A percentile compares a stretch with the other conserved stretches of the same genome.
These are phyloP conservation scores for Chromoteleia sp. DNA, from an alignment of 2,888 invertebrate species.

Conservation along the genomic window DNA sequence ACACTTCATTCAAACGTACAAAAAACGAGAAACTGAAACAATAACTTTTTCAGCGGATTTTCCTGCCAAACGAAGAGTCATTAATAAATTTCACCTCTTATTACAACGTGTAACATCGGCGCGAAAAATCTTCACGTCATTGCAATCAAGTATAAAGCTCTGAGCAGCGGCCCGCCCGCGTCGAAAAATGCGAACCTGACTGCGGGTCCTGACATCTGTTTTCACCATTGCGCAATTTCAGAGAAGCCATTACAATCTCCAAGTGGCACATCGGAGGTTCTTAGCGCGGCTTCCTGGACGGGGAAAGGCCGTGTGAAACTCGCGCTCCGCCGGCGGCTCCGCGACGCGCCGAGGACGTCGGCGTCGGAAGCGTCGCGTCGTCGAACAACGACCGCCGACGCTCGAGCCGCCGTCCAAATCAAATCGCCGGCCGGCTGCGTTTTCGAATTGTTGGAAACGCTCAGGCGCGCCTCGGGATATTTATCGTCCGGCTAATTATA, in stretches of 20 bases:
- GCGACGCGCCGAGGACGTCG: no score
- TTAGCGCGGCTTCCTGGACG: slow-evolving; percentile 36
- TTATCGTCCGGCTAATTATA: slow-evolving; percentile 46
- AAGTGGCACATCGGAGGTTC: slow-evolving; percentile 46
- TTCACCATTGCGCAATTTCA: slow-evolving; percentile 61
- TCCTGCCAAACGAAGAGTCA: slow-evolving; percentile 1
- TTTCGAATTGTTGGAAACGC: slow-evolving; percentile 47
- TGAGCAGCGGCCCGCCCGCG: not conserved
- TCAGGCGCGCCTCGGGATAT: not conserved
- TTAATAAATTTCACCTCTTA: slow-evolving; percentile 23
- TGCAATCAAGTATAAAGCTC: not conserved
- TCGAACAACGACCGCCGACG: no score
- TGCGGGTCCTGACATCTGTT: slow-evolving; percentile 50
- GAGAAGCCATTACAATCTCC: slow-evolving; percentile 57
- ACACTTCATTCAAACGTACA: no score
- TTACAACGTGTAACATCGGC: not conserved
- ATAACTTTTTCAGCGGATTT: not conserved
- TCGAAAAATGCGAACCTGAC: slow-evolving; percentile 45
- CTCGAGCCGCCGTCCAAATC: not conserved
- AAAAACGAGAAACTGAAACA: not conserved
- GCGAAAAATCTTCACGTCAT: slow-evolving; percentile 15
- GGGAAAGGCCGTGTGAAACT: slow-evolving; percentile 63
- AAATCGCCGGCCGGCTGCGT: no score
- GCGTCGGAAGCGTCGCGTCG: no score
- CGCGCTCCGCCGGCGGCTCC: slow-evolving; percentile 15